phyloP scores from a whole-genome alignment of 2,113 vertebrate species.

The Zootoca vivipara region DNA sequence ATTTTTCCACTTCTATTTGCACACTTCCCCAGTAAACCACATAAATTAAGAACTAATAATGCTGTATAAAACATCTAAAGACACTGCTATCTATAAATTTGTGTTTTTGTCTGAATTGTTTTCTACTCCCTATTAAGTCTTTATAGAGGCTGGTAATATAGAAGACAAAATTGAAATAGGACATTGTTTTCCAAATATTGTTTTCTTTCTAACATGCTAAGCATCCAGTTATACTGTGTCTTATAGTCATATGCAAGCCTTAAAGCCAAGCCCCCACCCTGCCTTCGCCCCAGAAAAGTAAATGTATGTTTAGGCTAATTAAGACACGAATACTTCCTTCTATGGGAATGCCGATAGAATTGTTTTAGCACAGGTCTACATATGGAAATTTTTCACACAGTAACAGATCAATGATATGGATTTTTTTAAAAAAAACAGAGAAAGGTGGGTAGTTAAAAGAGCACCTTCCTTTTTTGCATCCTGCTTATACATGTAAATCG shows the following conservation, averaged over 20 bases:
- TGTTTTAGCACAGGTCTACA: background rate
- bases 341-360: background rate
- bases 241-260: background rate
- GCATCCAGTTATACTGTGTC: background rate
- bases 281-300: background rate
- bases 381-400: slow-evolving; percentile 19
- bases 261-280: background rate
- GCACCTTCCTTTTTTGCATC: background rate
- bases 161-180: background rate
- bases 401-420: background rate
- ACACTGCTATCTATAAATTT: slow-evolving; percentile 1
- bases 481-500: background rate
- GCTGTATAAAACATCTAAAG: slow-evolving; percentile 11
- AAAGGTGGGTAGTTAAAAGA: background rate
- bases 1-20: background rate
- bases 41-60: background rate
- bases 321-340: background rate
- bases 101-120: slow-evolving; percentile 4
- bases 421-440: background rate
- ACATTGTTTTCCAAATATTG: slow-evolving; percentile 2
- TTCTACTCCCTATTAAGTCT: slow-evolving; percentile 14
- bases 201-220: slow-evolving; percentile 28
- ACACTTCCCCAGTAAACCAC: slow-evolving; percentile 22
- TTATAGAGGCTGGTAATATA: background rate
- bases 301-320: background rate